Evolutionary conservation across 2,113 vertebrate species (phyloP).

Genomic region (Anser cygnoides): DNA sequence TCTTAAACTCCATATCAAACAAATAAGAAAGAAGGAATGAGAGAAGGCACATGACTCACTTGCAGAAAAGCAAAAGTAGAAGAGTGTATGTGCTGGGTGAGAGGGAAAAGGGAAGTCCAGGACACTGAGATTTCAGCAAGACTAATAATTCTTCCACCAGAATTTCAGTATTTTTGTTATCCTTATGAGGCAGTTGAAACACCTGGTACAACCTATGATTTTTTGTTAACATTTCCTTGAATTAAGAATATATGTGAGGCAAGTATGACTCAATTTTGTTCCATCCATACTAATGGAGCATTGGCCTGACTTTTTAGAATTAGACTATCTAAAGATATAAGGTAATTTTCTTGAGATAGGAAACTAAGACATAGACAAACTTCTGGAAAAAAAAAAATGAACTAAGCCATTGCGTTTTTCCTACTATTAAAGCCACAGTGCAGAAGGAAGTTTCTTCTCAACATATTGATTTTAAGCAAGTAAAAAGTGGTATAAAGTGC

Average conservation of each 20-base stretch:
- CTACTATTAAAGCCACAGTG: neutral
- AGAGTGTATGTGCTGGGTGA: neutral
- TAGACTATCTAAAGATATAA: neutral
- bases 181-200: neutral
- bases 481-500: neutral
- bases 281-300: neutral
- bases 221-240: neutral
- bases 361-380: neutral
- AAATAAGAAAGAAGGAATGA: neutral
- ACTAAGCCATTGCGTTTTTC: neutral
- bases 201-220: neutral
- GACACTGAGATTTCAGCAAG: neutral
- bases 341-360: neutral
- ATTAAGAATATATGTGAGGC: neutral
- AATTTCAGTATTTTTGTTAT: neutral
- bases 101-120: rapidly evolving
- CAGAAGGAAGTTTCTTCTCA: conserved; percentile 1
- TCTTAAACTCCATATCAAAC: neutral
- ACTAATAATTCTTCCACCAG: neutral
- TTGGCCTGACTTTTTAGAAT: neutral
- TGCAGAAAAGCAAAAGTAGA: neutral
- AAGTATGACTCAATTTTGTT: neutral
- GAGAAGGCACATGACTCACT: neutral
- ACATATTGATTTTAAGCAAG: conserved; percentile 21
- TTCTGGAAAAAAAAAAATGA: neutral